Evolutionary conservation across 2,113 vertebrate genomes (phyloP), one percentile per base, ranked within the genome.

Genomic region (Mungos mungo): DNA sequence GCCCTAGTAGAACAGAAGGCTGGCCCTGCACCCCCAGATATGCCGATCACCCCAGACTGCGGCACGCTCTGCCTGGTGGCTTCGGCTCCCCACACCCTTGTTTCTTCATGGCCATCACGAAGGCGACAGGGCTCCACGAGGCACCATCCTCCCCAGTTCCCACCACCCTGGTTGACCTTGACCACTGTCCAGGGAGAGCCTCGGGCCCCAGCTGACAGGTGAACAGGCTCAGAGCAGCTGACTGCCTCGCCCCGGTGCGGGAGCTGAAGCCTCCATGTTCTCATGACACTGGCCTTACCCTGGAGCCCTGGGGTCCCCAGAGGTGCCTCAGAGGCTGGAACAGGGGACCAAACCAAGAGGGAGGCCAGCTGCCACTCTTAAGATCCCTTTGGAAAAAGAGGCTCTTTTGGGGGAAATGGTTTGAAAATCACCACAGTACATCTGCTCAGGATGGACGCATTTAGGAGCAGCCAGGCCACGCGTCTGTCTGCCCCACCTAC

Each of bases 401-500:
- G 14, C 45, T 60, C 77, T 29, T 2, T 4, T 19, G 27, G 77
- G 1, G 5, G 7, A 54, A 52, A 45, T 25, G 23, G 12, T 69
- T 57, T 69, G 18, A 27, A 72, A 65, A 41, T 18, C 23, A 3
- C 23, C 35, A 0, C 41, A 25, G 33, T 2, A n/a, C 15, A 0
- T 15, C 8, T 41, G 23, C 71, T 77, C 45, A 14, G 83, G 12
- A 1, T 0, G 23, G 54, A 31, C 31, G 0, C 11, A 10, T 27
- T 9, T 0, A 47, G 60, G 41, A 63, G 19, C 31, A 31, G 6
- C 29, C 5, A 3, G n/a, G 54, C 63, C 15, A 0, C 3, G 21
- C 14, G 0, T 35, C 3, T 35, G 9, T 33, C 35, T 35, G 52
- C 4, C 60, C 14, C 15, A 1, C 8, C 38, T 9, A 14, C 76